A percentile compares a stretch with the other conserved stretches of the same genome.
Evolutionary conservation across 2,797 vertebrate species (phyloP).

Genomic region (Pseudopleuronectes americanus): DNA sequence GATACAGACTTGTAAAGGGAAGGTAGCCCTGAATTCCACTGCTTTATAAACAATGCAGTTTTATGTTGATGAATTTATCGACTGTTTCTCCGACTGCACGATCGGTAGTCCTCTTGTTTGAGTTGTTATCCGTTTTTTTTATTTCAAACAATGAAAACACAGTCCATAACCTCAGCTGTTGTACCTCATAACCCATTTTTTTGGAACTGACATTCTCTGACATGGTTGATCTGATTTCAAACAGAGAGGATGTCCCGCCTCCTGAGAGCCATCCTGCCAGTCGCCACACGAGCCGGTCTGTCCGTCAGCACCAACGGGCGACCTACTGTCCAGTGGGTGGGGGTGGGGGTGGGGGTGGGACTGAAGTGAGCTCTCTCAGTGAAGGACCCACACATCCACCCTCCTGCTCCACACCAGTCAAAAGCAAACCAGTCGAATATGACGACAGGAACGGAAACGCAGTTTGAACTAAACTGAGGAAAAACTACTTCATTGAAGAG

Average conservation of each 20-base stretch:
- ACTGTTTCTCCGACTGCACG: too few relatives aligned
- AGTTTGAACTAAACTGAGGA: slow-evolving; percentile 59
- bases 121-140: too few relatives aligned
- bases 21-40: too few relatives aligned
- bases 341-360: not conserved
- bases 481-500: not conserved
- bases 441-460: slow-evolving; percentile 67
- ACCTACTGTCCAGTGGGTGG: slow-evolving; percentile 54
- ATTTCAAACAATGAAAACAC: not conserved
- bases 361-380: slow-evolving; percentile 4
- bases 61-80: too few relatives aligned
- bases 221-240: not conserved
- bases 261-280: slow-evolving; percentile 81
- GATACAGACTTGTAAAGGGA: too few relatives aligned
- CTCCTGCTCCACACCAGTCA: slow-evolving; percentile 40
- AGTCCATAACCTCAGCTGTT: not conserved
- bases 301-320: slow-evolving; percentile 69
- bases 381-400: slow-evolving; percentile 5
- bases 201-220: too few relatives aligned
- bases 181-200: not conserved
- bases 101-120: too few relatives aligned
- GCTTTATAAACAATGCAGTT: too few relatives aligned
- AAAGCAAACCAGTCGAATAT: slow-evolving; percentile 45
- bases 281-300: slow-evolving; percentile 67
- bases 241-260: slow-evolving; percentile 80